These are phyloP conservation scores for Bombylius discolor DNA, from an alignment of 2,888 invertebrate species.

Conservation along the genomic window DNA sequence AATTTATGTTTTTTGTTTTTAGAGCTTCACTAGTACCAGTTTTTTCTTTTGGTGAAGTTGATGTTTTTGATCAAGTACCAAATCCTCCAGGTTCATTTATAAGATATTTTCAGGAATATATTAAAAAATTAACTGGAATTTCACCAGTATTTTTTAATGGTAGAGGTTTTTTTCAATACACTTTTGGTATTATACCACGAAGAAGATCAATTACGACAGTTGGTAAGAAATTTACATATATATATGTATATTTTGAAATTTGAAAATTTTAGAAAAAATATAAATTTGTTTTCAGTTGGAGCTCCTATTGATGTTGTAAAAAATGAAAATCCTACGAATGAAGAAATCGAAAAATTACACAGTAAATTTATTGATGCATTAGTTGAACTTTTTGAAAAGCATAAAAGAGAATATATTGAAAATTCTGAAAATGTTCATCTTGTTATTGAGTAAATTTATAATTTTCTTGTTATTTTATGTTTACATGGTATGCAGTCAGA, in stretches of 20 bases:
- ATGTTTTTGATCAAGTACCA: constrained; percentile 62
- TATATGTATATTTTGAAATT: neutral
- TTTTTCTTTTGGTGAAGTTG: constrained; percentile 82
- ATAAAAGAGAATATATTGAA: constrained; percentile 64
- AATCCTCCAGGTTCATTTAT: constrained; percentile 55
- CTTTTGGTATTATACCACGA: constrained; percentile 71
- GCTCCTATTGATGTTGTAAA: constrained; percentile 64
- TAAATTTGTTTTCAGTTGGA: constrained; percentile 55
- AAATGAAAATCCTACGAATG: constrained; percentile 55
- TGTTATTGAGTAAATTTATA: constrained; percentile 20
- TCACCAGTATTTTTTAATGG: constrained; percentile 66
- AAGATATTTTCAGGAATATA: constrained; percentile 51
- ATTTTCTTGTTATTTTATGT: no score
- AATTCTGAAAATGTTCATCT: constrained; percentile 45
- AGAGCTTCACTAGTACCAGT: constrained; percentile 78
- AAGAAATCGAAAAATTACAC: constrained; percentile 67
- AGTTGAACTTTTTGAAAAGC: constrained; percentile 61
- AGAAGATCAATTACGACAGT: constrained; percentile 72
- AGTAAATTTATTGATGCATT: constrained; percentile 56
- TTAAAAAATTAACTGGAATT: constrained; percentile 55
- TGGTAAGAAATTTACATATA: constrained; percentile 45
- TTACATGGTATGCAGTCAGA: no score
- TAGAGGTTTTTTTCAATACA: constrained; percentile 84
- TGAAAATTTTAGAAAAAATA: neutral
- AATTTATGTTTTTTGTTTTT: neutral